Conservation (phyloP, 35 echinoderm and acorn worm species). For the Ophioderma brevispina region DNA sequence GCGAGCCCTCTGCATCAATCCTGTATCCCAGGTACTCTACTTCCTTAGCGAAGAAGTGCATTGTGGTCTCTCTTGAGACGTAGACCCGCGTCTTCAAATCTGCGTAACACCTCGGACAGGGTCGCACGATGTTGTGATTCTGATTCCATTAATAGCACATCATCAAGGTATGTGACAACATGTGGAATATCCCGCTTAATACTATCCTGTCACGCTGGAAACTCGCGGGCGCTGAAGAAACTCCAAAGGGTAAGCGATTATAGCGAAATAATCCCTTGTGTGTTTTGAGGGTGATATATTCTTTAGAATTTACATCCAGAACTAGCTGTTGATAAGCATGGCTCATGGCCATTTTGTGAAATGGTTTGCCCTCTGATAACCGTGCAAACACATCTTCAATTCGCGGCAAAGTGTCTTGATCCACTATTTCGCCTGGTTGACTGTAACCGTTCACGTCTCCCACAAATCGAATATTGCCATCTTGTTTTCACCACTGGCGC, state of each 20-base stretch:
- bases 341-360: constrained; percentile 37
- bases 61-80: constrained; percentile 40
- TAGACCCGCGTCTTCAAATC: constrained; percentile 44
- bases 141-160: constrained; percentile 49
- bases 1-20: constrained; percentile 10
- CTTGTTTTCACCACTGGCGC: no score
- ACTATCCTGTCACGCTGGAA: no score
- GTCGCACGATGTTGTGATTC: constrained; percentile 42
- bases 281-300: constrained; percentile 52
- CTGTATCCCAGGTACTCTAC: constrained; percentile 49
- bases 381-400: no score
- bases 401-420: no score
- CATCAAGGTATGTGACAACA: constrained; percentile 60
- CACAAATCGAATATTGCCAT: no score
- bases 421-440: no score
- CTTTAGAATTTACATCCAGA: constrained; percentile 44
- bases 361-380: no score
- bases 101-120: constrained; percentile 37
- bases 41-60: background rate
- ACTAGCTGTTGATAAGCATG: constrained; percentile 55
- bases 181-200: constrained; percentile 18
- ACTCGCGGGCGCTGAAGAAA: constrained; percentile 29
- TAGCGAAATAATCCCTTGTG: constrained; percentile 62
- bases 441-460: no score
- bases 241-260: constrained; percentile 52